Evolutionary conservation across 2,113 vertebrate genomes (phyloP).

Genomic region (Triplophysa rosa): DNA sequence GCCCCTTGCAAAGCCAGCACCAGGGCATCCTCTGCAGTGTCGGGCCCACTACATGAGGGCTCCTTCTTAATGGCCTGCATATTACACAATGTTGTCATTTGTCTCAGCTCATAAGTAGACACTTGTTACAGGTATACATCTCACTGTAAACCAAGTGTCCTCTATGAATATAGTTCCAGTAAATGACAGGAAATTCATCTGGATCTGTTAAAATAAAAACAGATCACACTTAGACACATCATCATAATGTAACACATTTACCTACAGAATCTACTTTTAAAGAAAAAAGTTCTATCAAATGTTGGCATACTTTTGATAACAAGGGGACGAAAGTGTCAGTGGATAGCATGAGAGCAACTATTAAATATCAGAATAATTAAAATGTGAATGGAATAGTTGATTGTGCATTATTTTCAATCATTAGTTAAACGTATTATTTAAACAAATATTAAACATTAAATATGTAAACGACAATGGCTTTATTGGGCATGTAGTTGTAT

Average conservation of each 20-base stretch:
- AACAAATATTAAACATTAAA: no score
- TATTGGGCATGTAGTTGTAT: no score
- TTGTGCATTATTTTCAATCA: no score
- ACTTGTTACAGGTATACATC: conserved; percentile 51
- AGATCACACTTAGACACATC: conserved; percentile 20
- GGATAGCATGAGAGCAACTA: no score
- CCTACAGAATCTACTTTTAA: not conserved
- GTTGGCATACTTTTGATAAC: no score
- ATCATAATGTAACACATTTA: not conserved
- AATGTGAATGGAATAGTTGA: no score
- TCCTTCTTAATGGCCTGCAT: conserved; percentile 95
- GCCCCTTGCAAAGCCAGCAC: conserved; percentile 80
- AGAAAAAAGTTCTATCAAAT: not conserved
- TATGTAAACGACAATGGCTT: no score
- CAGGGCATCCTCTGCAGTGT: conserved; percentile 78
- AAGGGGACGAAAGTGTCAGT: no score
- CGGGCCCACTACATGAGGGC: conserved; percentile 72
- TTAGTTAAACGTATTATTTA: no score
- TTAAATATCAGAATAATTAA: no score
- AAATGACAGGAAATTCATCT: not conserved
- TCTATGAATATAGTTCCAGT: not conserved
- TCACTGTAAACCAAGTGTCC: conserved; percentile 25
- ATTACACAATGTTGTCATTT: conserved; percentile 62
- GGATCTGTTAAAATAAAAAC: conserved; percentile 54
- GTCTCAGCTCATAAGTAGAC: conserved; percentile 50